A percentile compares a stretch with the other conserved stretches of the same genome.
Conservation (phyloP, 2,888 invertebrate species). For the Luperina testacea region DNA sequence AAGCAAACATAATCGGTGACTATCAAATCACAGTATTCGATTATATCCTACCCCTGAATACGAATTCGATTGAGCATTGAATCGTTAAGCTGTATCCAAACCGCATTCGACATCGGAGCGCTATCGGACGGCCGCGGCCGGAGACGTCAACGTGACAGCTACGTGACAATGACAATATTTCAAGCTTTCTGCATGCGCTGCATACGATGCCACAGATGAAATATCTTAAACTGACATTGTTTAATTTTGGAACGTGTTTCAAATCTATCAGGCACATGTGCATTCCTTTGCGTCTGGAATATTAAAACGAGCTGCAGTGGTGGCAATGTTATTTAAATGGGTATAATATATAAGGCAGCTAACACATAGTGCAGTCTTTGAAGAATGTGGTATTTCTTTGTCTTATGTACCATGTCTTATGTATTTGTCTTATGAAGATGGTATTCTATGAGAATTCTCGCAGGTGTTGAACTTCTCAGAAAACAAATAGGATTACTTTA, state of each 20-base stretch:
- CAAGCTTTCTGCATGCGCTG: constrained; percentile 62
- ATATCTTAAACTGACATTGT: constrained; percentile 65
- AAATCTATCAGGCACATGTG: constrained; percentile 64
- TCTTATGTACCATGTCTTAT: constrained; percentile 2
- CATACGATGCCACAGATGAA: constrained; percentile 48
- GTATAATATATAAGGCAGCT: constrained; percentile 26
- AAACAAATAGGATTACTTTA: not conserved
- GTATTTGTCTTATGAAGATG: too few species aligned
- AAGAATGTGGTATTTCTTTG: constrained; percentile 12
- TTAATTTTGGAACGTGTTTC: constrained; percentile 66
- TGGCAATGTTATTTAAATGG: constrained; percentile 39
- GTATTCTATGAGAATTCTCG: constrained; percentile 10
- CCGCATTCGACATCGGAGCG: constrained; percentile 59
- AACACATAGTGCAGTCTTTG: constrained; percentile 5
- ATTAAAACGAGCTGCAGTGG: constrained; percentile 50
- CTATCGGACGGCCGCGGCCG: constrained; percentile 42
- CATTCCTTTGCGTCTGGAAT: constrained; percentile 46
- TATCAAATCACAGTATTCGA: constrained; percentile 53
- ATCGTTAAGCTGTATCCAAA: constrained; percentile 60
- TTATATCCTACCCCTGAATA: constrained; percentile 52
- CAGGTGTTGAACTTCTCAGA: not conserved
- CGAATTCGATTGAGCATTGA: constrained; percentile 60
- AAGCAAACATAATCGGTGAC: constrained; percentile 46
- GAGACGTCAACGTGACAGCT: constrained; percentile 52
- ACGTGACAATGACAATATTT: constrained; percentile 68